Evolutionary conservation across 2,797 vertebrate genomes (phyloP), one percentile per base, ranked within the genome.

Genomic region (Aulostomus chinensis): DNA sequence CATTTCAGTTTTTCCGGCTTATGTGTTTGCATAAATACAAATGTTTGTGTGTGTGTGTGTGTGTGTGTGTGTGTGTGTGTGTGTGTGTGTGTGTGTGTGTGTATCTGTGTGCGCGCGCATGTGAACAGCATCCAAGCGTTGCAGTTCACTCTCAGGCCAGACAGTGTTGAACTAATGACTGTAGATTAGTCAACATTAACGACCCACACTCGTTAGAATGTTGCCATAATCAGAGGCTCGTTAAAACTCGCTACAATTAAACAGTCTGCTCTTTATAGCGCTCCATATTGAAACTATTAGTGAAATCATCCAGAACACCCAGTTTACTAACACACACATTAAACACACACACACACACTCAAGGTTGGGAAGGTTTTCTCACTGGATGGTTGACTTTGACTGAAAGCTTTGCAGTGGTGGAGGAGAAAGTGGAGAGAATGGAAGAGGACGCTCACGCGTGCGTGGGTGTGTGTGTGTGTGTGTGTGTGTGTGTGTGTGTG

Each of bases 241-340:
- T 87, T 88, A 87, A 86, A 80, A 73, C 35, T 60, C 65, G 76
- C 78, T 85, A 86, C 86, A 87, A 86, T 88, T 89, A 88, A 86
- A 86, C 86, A 88, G 83, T 85, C 83, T 84, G 81, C 46, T 69
- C 76, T 87, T 88, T 90, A 91, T 78, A 78, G 73, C 61, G 48
- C 65, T 69, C 78, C 87, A 89, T 89, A 74, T 83, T 91, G 90
- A 88, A 91, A 72, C 85, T 81, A 90, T 92, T 91, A 81, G 78
- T 85, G 70, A 79, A 89, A 80, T 84, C 83, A 81, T 81, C 83
- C 78, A 86, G 80, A 85, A 84, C 72, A 78, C 73, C 73, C 78
- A 76, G 73, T 83, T 86, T 80, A 86, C 81, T 49, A 67, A 86
- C 76, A 78, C 77, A 76, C 76, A 68, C 49, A 54, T 30, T 51